phyloP scores from a whole-genome alignment of 2,797 vertebrate species.

The Rhinella marina region DNA sequence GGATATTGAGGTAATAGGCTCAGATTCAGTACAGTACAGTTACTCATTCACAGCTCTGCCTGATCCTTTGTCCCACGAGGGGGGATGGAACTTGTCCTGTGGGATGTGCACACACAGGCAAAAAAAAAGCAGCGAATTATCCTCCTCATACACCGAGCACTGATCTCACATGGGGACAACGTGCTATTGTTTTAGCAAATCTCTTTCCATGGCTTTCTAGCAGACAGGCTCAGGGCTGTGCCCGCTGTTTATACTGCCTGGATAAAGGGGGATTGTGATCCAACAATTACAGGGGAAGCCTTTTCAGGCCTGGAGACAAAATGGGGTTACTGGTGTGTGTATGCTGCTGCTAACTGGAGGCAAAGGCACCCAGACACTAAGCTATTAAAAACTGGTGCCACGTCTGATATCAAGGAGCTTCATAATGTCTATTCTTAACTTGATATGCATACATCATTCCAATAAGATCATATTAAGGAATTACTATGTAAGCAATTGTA shows the following conservation, averaged over 20 bases:
- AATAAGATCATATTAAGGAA: too few species aligned
- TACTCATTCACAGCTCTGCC: slow-evolving; percentile 48
- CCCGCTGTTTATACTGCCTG: slow-evolving; percentile 71
- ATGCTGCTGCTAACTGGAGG: neutral
- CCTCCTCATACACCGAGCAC: slow-evolving; percentile 71
- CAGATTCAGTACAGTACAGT: slow-evolving; percentile 59
- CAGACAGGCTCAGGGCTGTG: slow-evolving; percentile 73
- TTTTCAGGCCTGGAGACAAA: slow-evolving; percentile 70
- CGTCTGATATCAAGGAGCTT: neutral
- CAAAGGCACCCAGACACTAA: neutral
- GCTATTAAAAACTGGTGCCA: neutral
- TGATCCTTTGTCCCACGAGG: slow-evolving; percentile 63
- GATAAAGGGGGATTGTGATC: slow-evolving; percentile 74
- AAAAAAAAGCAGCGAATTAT: slow-evolving; percentile 74
- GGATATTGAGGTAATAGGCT: slow-evolving; percentile 41
- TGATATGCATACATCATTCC: too few species aligned
- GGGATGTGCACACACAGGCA: slow-evolving; percentile 67
- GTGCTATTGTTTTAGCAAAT: slow-evolving; percentile 76
- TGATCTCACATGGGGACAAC: slow-evolving; percentile 77
- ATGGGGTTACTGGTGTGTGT: slow-evolving; percentile 15
- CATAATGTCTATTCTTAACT: too few species aligned
- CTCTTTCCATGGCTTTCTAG: slow-evolving; percentile 77
- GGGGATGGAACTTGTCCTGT: slow-evolving; percentile 59
- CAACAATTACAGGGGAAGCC: slow-evolving; percentile 75
- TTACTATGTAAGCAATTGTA: too few species aligned